phyloP scores from a whole-genome alignment of 2,888 invertebrate genomes.

The Drosophila robusta region DNA sequence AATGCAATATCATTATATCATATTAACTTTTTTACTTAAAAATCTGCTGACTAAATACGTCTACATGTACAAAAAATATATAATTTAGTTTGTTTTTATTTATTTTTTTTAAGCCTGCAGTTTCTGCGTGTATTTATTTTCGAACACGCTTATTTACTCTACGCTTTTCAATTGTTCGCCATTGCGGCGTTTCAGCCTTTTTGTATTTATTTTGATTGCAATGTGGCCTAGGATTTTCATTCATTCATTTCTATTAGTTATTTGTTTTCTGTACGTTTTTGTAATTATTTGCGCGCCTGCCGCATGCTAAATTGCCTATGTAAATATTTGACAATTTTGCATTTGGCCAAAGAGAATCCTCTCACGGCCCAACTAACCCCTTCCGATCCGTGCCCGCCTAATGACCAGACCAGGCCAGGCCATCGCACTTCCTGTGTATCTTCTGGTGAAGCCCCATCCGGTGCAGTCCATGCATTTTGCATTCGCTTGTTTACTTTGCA shows the following conservation, averaged over 20 bases:
- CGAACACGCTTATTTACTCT: conserved; percentile 49
- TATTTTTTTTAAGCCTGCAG: conserved; percentile 26
- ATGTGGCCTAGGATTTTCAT: conserved; percentile 32
- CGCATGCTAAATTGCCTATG: conserved; percentile 81
- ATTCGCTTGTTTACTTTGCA: conserved; percentile 60
- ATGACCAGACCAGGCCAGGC: conserved; percentile 50
- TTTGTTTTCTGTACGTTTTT: conserved; percentile 76
- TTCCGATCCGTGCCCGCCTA: conserved; percentile 39
- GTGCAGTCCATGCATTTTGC: conserved; percentile 50
- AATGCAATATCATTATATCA: conserved; percentile 15
- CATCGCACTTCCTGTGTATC: conserved; percentile 53
- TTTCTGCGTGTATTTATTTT: conserved; percentile 41
- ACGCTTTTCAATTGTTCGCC: conserved; percentile 54
- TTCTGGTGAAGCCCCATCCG: conserved; percentile 46
- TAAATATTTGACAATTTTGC: conserved; percentile 82
- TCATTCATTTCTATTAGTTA: conserved; percentile 75
- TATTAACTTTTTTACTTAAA: conserved; percentile 7
- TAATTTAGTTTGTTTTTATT: conserved; percentile 3
- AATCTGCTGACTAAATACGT: not conserved
- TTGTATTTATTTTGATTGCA: conserved; percentile 50
- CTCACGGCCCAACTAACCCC: conserved; percentile 1
- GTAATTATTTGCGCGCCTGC: conserved; percentile 78
- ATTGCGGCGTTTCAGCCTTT: conserved; percentile 38
- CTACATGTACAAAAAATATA: not conserved
- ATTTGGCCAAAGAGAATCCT: conserved; percentile 61